Evolutionary conservation across 2,113 vertebrate species (phyloP).

Genomic region (Prionailurus bengalensis): DNA sequence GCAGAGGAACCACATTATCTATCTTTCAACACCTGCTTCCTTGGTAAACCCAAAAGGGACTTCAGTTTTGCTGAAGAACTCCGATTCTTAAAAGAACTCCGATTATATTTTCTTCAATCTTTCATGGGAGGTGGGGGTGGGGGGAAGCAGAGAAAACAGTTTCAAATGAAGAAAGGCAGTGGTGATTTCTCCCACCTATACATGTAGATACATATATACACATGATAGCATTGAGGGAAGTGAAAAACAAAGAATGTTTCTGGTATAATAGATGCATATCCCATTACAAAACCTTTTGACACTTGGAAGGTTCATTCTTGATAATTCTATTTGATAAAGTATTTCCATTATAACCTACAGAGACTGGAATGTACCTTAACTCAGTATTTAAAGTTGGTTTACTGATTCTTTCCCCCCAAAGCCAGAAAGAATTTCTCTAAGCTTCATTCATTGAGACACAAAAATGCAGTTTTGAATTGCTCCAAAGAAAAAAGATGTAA

Average conservation of each 20-base stretch:
- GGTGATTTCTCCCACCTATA: not conserved
- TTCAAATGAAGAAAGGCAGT: not conserved
- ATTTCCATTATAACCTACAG: not conserved
- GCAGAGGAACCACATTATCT: not conserved
- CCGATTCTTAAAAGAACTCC: not conserved
- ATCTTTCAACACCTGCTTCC: not conserved
- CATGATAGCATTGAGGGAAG: not conserved
- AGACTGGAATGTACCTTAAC: not conserved
- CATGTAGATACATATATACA: not conserved
- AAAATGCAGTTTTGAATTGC: not conserved
- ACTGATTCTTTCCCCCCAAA: not conserved
- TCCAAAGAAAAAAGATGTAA: slow-evolving; percentile 34
- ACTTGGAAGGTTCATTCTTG: slow-evolving; percentile 8
- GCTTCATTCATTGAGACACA: not conserved
- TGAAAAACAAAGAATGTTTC: not conserved
- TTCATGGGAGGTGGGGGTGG: not conserved
- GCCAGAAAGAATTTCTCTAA: not conserved
- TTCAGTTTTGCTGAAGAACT: not conserved
- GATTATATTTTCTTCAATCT: not conserved
- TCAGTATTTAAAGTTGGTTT: not conserved
- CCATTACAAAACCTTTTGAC: not conserved
- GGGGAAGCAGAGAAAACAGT: not conserved
- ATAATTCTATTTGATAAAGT: not conserved
- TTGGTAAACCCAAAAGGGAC: not conserved
- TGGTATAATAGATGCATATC: not conserved